phyloP scores from a whole-genome alignment of 2,113 vertebrate species.

The Carassius auratus region DNA sequence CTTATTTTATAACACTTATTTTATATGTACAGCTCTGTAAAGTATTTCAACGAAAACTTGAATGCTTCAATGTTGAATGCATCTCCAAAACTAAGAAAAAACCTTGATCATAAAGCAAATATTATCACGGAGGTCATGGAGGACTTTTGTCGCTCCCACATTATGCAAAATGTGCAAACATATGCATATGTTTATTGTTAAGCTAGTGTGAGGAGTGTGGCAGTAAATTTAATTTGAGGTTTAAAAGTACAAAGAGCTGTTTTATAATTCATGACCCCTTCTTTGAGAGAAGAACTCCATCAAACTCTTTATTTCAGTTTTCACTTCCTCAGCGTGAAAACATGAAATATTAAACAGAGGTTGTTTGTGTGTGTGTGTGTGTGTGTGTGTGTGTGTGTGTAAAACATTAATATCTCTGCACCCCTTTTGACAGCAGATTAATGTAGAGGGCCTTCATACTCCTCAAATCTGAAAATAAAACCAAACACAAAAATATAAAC shows the following conservation, averaged over 20 bases:
- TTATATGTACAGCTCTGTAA: background rate
- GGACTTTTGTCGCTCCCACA: background rate
- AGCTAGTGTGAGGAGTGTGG: slow-evolving; percentile 11
- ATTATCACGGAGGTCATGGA: background rate
- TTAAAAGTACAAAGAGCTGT: slow-evolving; percentile 26
- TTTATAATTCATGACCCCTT: slow-evolving; percentile 33
- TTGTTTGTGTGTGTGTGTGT: slow-evolving; percentile 16
- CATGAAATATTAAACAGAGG: slow-evolving; percentile 36
- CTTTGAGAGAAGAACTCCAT: slow-evolving; percentile 7
- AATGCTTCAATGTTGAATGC: no score
- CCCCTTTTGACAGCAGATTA: slow-evolving; percentile 38
- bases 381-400: background rate
- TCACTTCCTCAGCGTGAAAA: slow-evolving; percentile 13
- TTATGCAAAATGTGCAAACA: background rate
- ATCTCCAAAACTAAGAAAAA: no score
- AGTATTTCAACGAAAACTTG: background rate
- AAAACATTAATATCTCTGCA: background rate
- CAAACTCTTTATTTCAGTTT: slow-evolving; percentile 13
- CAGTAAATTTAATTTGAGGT: slow-evolving; percentile 33
- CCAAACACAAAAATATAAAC: slow-evolving; percentile 16
- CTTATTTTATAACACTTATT: no score
- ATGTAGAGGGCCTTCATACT: slow-evolving; percentile 21
- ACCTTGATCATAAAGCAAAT: background rate
- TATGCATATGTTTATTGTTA: slow-evolving; percentile 9
- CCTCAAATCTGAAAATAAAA: slow-evolving; percentile 39